These are phyloP conservation scores for Protomyctophum bolini DNA, from an alignment of 2,113 vertebrate species.

Conservation along the genomic window DNA sequence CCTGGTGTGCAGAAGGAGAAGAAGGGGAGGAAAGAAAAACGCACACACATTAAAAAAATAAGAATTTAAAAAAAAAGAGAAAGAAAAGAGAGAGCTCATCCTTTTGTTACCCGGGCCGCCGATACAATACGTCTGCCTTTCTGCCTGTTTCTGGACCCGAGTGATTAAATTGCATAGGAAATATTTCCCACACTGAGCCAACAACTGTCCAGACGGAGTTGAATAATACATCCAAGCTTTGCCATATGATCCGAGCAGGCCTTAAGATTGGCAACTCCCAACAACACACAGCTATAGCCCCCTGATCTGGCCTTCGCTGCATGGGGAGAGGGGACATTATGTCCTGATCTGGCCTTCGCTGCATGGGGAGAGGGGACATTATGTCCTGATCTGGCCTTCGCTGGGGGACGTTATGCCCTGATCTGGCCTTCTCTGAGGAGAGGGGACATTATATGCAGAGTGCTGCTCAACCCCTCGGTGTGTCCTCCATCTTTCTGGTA, in stretches of 20 bases:
- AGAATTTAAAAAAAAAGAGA: background rate
- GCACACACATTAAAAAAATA: slow-evolving; percentile 2
- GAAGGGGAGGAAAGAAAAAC: too few relatives aligned
- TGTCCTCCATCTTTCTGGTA: too few relatives aligned
- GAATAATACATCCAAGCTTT: slow-evolving; percentile 67
- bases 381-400: too few relatives aligned
- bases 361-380: too few relatives aligned
- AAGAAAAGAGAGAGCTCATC: slow-evolving; percentile 4
- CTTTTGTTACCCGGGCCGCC: slow-evolving; percentile 30
- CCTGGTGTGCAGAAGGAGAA: slow-evolving; percentile 12
- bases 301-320: slow-evolving; percentile 4
- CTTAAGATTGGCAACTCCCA: slow-evolving; percentile 39
- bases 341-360: too few relatives aligned
- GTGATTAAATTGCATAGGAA: slow-evolving; percentile 69
- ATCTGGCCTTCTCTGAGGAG: too few relatives aligned
- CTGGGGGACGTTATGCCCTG: too few relatives aligned
- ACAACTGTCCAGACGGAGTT: slow-evolving; percentile 52
- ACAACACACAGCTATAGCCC: slow-evolving; percentile 20
- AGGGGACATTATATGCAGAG: too few relatives aligned
- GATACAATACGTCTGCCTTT: slow-evolving; percentile 57
- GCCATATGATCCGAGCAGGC: slow-evolving; percentile 55
- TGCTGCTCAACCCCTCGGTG: too few relatives aligned
- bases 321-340: slow-evolving; percentile 43
- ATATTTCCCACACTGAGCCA: slow-evolving; percentile 60
- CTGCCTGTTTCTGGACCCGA: slow-evolving; percentile 55